Evolutionary conservation across 1,140 invertebrate genomes (phyloP), one percentile per base, ranked within the genome.

Genomic region (Zaprionus capensis): DNA sequence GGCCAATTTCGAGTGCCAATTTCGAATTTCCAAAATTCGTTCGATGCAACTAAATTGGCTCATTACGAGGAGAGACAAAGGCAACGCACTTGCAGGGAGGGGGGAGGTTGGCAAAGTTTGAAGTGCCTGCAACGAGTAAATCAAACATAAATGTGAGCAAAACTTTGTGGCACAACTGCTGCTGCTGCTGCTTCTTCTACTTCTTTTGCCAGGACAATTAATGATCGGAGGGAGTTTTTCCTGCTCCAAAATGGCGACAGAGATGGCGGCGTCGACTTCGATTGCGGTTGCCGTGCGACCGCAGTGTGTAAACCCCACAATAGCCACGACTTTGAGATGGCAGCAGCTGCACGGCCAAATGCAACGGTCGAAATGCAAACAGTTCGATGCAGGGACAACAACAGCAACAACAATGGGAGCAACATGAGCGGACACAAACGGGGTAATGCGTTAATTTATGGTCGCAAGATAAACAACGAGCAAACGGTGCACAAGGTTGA

Each of bases 31-130:
- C 9, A 12, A 51, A 51, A 51, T 28, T 44, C 80, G 77, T 80
- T 80, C 73, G 73, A 81, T 88, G 84, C 84, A 88, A 88, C 84
- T 90, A 88, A 88, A 88, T 88, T 90, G 84, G 75, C 84, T 88
- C 84, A 88, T 88, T 88, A 88, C 85, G 71, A 71, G 72, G 31
- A 78, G 44, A 84, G 77, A 81, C 84, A 88, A 78, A 83, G 78
- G 44, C 46, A 14, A 17, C 5, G n/a, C 44, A 20, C 20, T 20
- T 0, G 20, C 1, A 15, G 66, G 36, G 1, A 7, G 20, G 57
- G 46, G 20, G 53, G 34, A 66, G 51, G 26, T 34, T 15, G 53
- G 46, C 46, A 51, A 66, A 76, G 49, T 76, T 67, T 66, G 57
- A 72, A 72, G 74, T 67, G 74, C 46, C 20, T 61, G 44, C 44